Evolutionary conservation across 2,888 invertebrate species (phyloP).

Genomic region (Acheta domesticus): DNA sequence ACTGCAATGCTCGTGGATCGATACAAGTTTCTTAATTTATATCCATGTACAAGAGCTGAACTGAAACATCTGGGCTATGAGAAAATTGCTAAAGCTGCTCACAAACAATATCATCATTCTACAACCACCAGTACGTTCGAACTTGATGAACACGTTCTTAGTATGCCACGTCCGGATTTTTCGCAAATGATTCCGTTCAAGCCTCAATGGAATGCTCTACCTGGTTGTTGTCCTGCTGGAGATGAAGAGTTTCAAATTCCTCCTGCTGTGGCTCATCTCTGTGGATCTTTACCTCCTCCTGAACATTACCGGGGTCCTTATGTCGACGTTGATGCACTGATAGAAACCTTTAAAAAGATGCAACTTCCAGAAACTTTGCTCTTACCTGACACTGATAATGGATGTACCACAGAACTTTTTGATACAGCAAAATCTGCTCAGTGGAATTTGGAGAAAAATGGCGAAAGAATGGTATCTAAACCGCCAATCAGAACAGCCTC

Average conservation of each 20-base stretch:
- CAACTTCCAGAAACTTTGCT: neutral
- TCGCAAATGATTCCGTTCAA: slow-evolving; percentile 98
- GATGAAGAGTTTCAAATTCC: slow-evolving; percentile 49
- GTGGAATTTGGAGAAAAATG: neutral
- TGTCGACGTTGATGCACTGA: neutral
- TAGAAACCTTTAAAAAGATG: neutral
- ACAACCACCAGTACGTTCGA: slow-evolving; percentile 43
- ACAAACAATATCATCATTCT: slow-evolving; percentile 40
- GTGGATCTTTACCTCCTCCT: slow-evolving; percentile 2
- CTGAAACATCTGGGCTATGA: slow-evolving; percentile 83
- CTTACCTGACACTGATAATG: slow-evolving; percentile 3
- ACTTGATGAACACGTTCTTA: slow-evolving; percentile 52
- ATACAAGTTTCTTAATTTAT: slow-evolving; percentile 92
- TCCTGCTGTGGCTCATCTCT: neutral
- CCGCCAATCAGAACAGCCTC: neutral
- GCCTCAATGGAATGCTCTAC: slow-evolving; percentile 79
- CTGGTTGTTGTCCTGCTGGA: slow-evolving; percentile 73
- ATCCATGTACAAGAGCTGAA: slow-evolving; percentile 88
- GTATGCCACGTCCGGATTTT: slow-evolving; percentile 82
- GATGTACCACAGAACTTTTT: neutral
- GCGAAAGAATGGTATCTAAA: neutral
- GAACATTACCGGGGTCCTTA: slow-evolving; percentile 20
- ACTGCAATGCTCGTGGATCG: slow-evolving; percentile 94
- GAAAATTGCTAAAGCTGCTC: slow-evolving; percentile 55
- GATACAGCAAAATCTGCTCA: neutral